Evolutionary conservation across 2,888 invertebrate species (phyloP).

Genomic region (Zhuqinia jingwanae): DNA sequence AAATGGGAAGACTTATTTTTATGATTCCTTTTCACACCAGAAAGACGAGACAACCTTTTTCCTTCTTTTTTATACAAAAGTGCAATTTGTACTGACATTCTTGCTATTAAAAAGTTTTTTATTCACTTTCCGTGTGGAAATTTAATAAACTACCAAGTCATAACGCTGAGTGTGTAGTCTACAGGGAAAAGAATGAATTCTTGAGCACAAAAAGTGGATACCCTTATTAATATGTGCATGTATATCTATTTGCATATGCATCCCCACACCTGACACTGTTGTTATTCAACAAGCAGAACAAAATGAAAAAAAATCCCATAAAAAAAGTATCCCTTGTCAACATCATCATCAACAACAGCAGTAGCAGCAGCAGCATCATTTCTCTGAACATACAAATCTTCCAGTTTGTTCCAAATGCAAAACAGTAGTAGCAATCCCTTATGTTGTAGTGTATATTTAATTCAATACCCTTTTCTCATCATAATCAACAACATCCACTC

Average conservation of each 20-base stretch:
- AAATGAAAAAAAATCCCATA: not conserved
- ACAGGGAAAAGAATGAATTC: no score
- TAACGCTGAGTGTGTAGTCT: no score
- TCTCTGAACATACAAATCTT: not conserved
- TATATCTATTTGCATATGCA: not conserved
- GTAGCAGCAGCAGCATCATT: not conserved
- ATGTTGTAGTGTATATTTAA: constrained; percentile 17
- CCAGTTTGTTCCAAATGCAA: no score
- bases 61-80: not conserved
- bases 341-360: not conserved
- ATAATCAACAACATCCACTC: not conserved
- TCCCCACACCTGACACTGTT: not conserved
- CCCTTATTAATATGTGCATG: not conserved
- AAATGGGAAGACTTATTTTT: no score
- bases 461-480: constrained; percentile 11
- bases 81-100: not conserved
- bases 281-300: not conserved
- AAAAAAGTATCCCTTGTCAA: not conserved
- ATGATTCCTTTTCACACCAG: not conserved
- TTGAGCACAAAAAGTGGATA: no score
- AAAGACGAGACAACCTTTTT: no score
- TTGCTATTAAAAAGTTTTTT: not conserved
- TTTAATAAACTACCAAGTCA: not conserved
- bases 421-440: not conserved
- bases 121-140: not conserved